phyloP scores from a whole-genome alignment of 2,888 invertebrate species.

The Drosophila paucipuncta region DNA sequence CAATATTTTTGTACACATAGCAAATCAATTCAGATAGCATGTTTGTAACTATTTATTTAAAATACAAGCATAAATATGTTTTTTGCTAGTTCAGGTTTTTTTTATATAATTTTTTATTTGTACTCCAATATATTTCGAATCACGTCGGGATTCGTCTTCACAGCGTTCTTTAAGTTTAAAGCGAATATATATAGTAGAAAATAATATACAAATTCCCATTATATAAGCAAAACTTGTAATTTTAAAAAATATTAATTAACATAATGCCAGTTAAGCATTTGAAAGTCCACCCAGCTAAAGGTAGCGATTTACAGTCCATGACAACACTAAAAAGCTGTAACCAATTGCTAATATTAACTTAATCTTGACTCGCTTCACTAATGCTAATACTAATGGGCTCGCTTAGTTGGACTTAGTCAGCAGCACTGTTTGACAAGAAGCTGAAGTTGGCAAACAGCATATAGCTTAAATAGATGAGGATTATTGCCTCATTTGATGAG shows the following conservation, averaged over 20 bases:
- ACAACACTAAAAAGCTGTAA: neutral
- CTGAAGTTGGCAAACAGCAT: neutral
- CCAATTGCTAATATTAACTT: neutral
- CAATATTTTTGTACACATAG: neutral
- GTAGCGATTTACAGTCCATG: neutral
- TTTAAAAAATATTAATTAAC: neutral
- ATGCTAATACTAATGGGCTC: neutral
- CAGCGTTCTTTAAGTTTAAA: neutral
- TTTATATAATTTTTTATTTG: neutral
- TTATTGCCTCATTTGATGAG: neutral
- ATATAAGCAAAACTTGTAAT: neutral
- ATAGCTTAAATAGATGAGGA: neutral
- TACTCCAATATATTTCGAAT: neutral
- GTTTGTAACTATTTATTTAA: neutral
- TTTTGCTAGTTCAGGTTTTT: neutral
- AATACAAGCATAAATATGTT: neutral
- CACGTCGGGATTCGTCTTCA: neutral
- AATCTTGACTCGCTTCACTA: neutral
- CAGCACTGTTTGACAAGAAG: neutral
- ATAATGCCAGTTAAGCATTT: neutral
- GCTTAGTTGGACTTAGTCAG: neutral
- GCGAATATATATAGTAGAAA: neutral
- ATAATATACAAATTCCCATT: neutral
- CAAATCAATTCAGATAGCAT: neutral
- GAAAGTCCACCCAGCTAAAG: neutral